phyloP scores from a whole-genome alignment of 2,888 invertebrate genomes.

The Sarcophaga rosellei region DNA sequence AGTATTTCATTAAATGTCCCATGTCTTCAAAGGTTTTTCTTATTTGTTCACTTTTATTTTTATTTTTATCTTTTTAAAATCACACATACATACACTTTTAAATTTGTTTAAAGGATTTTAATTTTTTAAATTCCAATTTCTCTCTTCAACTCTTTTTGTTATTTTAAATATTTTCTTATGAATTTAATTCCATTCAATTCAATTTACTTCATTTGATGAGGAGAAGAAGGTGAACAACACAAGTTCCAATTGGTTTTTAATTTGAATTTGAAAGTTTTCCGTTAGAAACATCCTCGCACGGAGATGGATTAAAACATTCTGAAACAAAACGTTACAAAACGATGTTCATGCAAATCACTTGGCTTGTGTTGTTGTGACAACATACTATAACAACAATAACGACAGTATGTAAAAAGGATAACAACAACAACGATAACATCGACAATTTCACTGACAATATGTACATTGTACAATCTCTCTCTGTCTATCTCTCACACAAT shows the following conservation, averaged over 20 bases:
- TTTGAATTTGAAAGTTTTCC: slow-evolving; percentile 51
- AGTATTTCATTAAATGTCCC: too few relatives aligned
- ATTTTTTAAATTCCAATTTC: neutral
- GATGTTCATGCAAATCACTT: slow-evolving; percentile 59
- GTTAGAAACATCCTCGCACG: slow-evolving; percentile 75
- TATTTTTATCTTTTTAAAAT: neutral
- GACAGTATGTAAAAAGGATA: slow-evolving; percentile 32
- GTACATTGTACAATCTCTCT: too few relatives aligned
- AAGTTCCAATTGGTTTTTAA: neutral
- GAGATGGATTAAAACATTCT: slow-evolving; percentile 74
- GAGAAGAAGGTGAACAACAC: too few relatives aligned
- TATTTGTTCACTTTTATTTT: neutral
- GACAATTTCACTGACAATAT: neutral
- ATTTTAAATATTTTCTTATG: slow-evolving; percentile 1
- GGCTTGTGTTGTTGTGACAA: slow-evolving; percentile 52
- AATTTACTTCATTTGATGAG: neutral
- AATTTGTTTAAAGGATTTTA: too few relatives aligned
- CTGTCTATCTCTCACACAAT: slow-evolving; percentile 30
- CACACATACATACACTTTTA: too few relatives aligned
- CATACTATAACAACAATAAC: slow-evolving; percentile 72
- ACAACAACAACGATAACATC: slow-evolving; percentile 14
- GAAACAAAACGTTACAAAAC: slow-evolving; percentile 67
- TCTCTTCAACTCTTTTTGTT: neutral
- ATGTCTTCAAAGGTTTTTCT: too few relatives aligned
- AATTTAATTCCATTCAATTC: neutral